Evolutionary conservation across 2,888 invertebrate species (phyloP).

Genomic region (Tetanocera ferruginea): DNA sequence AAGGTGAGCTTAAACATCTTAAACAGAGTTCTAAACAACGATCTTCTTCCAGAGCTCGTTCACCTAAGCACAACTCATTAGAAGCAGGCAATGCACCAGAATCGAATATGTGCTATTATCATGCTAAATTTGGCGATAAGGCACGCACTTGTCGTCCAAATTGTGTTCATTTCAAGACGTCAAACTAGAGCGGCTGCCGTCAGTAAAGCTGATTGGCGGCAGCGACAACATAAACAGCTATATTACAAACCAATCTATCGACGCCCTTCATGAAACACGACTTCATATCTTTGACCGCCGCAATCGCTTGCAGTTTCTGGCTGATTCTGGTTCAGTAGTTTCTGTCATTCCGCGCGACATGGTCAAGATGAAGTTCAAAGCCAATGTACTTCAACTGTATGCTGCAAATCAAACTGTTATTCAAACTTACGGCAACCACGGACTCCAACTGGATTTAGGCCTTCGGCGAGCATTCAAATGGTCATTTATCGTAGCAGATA

Average conservation of each 20-base stretch:
- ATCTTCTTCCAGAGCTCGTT: no score
- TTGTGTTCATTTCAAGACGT: constrained; percentile 24
- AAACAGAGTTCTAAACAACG: no score
- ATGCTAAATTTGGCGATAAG: constrained; percentile 32
- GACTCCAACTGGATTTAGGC: constrained; percentile 44
- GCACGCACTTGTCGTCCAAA: constrained; percentile 33
- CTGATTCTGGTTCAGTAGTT: constrained; percentile 49
- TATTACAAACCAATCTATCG: constrained; percentile 29
- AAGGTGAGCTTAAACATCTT: no score
- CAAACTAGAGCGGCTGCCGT: constrained; percentile 42
- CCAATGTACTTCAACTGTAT: constrained; percentile 40
- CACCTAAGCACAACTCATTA: background rate
- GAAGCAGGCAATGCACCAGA: background rate
- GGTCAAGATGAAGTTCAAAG: constrained; percentile 15
- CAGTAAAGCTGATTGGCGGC: constrained; percentile 34
- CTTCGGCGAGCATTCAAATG: constrained; percentile 46
- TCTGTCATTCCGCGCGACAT: constrained; percentile 46
- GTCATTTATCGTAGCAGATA: constrained; percentile 49
- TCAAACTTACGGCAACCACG: constrained; percentile 39
- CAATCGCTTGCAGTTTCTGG: constrained; percentile 39
- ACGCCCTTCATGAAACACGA: no score
- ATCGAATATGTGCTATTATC: constrained; percentile 37
- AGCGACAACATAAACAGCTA: constrained; percentile 33
- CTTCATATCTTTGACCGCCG: constrained; percentile 31
- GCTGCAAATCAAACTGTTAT: constrained; percentile 48